Conservation (phyloP, 2,797 vertebrate genomes). For the Margarornis squamiger region DNA sequence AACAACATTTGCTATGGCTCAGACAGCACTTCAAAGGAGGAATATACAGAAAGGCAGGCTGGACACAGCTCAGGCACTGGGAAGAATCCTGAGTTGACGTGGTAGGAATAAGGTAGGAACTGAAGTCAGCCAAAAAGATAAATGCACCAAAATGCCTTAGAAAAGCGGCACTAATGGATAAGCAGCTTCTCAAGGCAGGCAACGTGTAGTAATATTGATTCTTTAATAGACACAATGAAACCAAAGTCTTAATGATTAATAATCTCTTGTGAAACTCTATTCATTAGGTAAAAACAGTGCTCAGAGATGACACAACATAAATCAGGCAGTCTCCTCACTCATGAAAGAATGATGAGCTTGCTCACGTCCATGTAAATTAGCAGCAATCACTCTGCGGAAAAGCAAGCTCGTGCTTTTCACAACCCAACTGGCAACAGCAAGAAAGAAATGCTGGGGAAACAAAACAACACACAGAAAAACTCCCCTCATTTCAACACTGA, state of each 20-base stretch:
- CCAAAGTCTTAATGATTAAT: conserved; percentile 45
- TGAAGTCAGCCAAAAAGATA: not conserved
- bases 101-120: not conserved
- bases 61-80: not conserved
- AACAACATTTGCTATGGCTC: not conserved
- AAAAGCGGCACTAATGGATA: not conserved
- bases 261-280: conserved; percentile 40
- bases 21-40: not conserved
- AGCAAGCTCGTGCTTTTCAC: conserved; percentile 13
- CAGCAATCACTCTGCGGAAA: not conserved
- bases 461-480: not conserved
- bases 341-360: conserved; percentile 13
- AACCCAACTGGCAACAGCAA: not conserved
- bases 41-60: not conserved
- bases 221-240: conserved; percentile 21
- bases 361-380: not conserved
- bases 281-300: conserved; percentile 52
- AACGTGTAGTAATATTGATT: conserved; percentile 1
- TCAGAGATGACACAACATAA: conserved; percentile 11
- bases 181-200: conserved; percentile 4
- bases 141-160: not conserved
- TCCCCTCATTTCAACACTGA: not conserved
- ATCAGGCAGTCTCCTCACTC: conserved; percentile 31
- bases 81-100: not conserved
- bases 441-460: not conserved